phyloP scores from a whole-genome alignment of 2,113 vertebrate genomes.

The Plestiodon gilberti region DNA sequence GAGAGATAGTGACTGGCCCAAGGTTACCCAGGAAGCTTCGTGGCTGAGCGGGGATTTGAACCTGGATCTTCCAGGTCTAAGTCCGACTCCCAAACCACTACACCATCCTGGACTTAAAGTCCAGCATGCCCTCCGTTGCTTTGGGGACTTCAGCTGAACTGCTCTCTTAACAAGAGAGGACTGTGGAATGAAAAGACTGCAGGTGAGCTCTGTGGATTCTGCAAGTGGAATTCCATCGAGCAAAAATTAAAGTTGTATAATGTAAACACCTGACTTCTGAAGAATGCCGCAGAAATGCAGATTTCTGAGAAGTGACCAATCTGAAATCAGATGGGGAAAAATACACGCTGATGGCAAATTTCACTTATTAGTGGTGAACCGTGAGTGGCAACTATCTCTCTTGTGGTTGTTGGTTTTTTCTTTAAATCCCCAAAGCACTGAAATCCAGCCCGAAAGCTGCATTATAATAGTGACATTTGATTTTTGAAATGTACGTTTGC shows the following conservation, averaged over 20 bases:
- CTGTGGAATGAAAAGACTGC: accelerated
- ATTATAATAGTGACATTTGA: neutral
- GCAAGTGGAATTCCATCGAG: neutral
- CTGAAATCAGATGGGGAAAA: neutral
- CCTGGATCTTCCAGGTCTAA: no score
- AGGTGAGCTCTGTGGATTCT: neutral
- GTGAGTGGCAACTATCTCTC: neutral
- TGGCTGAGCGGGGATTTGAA: no score
- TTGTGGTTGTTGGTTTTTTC: no score
- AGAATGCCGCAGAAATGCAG: neutral
- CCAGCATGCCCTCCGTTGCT: neutral
- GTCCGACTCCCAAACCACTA: no score
- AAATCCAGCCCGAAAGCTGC: neutral
- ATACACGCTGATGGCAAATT: neutral
- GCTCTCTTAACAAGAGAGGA: neutral
- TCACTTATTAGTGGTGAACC: neutral
- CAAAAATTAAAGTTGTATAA: no score
- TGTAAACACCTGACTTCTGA: neutral
- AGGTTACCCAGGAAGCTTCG: no score
- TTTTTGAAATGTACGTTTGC: neutral
- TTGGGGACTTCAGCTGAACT: neutral
- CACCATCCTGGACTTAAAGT: no score
- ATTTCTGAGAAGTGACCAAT: neutral
- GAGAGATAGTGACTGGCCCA: no score
- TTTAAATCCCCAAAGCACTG: neutral